phyloP scores from a whole-genome alignment of 2,888 invertebrate genomes.

The Spicauda simplicius region DNA sequence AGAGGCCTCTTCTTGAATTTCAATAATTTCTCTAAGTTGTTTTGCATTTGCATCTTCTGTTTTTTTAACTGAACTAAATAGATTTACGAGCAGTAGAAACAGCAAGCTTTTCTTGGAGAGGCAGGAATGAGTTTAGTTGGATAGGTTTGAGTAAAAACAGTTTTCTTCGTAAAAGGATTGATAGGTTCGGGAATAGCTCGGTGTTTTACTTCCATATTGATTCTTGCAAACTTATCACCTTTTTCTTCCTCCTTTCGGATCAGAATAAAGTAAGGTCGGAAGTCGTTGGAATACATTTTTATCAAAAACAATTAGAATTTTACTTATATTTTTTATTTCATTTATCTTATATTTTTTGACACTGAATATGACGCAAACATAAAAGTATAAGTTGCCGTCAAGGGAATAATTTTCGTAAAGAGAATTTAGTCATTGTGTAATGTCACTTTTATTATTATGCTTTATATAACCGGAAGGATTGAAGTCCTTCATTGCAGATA shows the following conservation, averaged over 20 bases:
- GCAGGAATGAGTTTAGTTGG: constrained; percentile 70
- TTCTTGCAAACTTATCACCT: constrained; percentile 69
- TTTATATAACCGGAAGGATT: no score
- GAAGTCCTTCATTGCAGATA: no score
- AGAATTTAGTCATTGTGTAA: no score
- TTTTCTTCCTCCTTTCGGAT: constrained; percentile 77
- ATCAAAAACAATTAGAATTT: constrained; percentile 17
- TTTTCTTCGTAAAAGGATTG: constrained; percentile 69
- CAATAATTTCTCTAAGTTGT: constrained; percentile 12
- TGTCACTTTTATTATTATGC: no score
- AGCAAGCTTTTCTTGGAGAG: constrained; percentile 67
- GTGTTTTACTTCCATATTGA: constrained; percentile 75
- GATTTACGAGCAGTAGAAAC: constrained; percentile 63
- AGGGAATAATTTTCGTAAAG: no score
- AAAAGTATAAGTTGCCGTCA: not conserved
- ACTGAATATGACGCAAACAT: not conserved
- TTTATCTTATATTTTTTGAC: not conserved
- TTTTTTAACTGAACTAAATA: not conserved
- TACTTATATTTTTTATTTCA: not conserved
- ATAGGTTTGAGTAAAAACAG: constrained; percentile 70
- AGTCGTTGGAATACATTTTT: constrained; percentile 68
- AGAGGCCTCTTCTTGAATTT: constrained; percentile 51
- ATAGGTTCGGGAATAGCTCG: constrained; percentile 50
- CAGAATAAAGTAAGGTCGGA: constrained; percentile 70
- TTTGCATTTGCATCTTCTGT: constrained; percentile 46